phyloP scores from a whole-genome alignment of 2,113 vertebrate species.

The Carettochelys insculpta region DNA sequence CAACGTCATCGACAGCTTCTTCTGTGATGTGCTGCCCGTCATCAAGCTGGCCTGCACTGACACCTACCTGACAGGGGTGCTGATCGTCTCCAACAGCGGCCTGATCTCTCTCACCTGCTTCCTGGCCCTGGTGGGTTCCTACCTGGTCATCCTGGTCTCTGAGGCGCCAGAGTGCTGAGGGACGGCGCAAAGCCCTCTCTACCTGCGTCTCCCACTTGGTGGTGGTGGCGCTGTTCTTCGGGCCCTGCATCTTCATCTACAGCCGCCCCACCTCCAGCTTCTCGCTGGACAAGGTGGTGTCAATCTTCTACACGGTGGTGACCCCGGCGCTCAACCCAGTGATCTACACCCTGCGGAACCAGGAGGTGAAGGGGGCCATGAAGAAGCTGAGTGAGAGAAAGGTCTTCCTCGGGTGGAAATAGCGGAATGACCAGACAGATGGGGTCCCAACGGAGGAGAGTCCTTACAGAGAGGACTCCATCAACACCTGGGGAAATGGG shows the following conservation, averaged over 20 bases:
- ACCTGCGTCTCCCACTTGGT: conserved; percentile 70
- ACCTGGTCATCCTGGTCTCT: conserved; percentile 63
- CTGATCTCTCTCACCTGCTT: conserved; percentile 68
- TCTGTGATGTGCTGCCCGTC: conserved; percentile 69
- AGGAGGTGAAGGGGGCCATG: conserved; percentile 67
- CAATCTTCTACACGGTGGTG: conserved; percentile 67
- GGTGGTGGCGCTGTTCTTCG: conserved; percentile 67
- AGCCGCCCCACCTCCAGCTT: conserved; percentile 54
- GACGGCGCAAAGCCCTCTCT: conserved; percentile 67
- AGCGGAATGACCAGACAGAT: not conserved
- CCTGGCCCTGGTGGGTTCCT: conserved; percentile 62
- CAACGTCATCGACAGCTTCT: conserved; percentile 68
- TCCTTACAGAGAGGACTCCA: not conserved
- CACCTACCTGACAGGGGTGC: conserved; percentile 51
- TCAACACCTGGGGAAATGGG: not conserved
- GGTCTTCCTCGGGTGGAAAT: not conserved
- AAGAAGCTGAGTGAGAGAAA: conserved; percentile 45
- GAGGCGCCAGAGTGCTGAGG: conserved; percentile 51
- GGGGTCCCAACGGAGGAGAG: not conserved
- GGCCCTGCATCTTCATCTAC: conserved; percentile 66
- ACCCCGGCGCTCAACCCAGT: conserved; percentile 70
- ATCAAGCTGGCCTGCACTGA: conserved; percentile 71
- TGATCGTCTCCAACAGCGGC: conserved; percentile 68
- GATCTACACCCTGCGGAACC: conserved; percentile 71
- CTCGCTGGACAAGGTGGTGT: conserved; percentile 61